Evolutionary conservation across 2,888 invertebrate species (phyloP).

Genomic region (Troglohyphantes excavatus): DNA sequence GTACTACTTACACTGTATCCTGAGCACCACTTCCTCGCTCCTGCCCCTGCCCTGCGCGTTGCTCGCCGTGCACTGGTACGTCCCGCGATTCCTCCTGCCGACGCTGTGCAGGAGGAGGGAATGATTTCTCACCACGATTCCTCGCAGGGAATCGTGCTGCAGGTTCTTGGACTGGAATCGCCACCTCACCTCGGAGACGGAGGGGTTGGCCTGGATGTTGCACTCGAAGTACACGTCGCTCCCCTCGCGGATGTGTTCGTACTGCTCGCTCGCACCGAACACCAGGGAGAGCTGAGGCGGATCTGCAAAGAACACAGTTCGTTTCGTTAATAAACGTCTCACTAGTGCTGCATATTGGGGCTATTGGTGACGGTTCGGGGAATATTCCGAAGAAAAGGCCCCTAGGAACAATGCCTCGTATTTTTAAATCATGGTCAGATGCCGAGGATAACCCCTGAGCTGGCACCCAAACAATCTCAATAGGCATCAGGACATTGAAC

Average conservation of each 20-base stretch:
- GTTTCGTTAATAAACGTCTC: no score
- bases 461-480: no score
- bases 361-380: no score
- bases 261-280: slow-evolving; percentile 91
- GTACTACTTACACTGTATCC: slow-evolving; percentile 80
- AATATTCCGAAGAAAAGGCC: no score
- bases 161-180: slow-evolving; percentile 81
- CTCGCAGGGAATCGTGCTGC: slow-evolving; percentile 73
- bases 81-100: slow-evolving; percentile 79
- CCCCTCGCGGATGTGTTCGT: slow-evolving; percentile 94
- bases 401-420: no score
- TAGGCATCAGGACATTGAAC: no score
- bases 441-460: no score
- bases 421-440: no score
- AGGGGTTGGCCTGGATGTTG: slow-evolving; percentile 93
- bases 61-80: slow-evolving; percentile 80
- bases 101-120: slow-evolving; percentile 80
- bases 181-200: slow-evolving; percentile 92
- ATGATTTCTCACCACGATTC: slow-evolving; percentile 80
- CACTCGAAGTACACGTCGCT: slow-evolving; percentile 97
- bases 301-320: slow-evolving; percentile 86
- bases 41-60: slow-evolving; percentile 80
- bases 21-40: slow-evolving; percentile 80
- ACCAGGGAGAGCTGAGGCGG: slow-evolving; percentile 91
- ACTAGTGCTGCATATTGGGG: no score